phyloP scores from a whole-genome alignment of 2,888 invertebrate species.

The Chrysomela aeneicollis region DNA sequence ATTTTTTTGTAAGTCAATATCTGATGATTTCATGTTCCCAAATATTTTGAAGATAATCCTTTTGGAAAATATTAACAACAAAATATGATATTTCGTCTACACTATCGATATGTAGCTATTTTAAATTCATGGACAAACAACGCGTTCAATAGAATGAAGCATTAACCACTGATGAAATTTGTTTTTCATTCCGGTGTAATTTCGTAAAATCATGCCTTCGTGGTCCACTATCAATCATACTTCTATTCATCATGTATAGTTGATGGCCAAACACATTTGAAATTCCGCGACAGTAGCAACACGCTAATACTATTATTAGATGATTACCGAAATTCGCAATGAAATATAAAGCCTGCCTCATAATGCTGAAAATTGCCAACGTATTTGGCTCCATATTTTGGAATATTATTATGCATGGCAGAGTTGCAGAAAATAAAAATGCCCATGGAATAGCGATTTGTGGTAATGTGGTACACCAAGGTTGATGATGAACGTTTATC shows the following conservation, averaged over 20 bases:
- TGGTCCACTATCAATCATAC: constrained; percentile 14
- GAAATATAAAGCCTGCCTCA: neutral
- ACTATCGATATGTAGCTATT: too few species aligned
- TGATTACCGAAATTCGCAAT: constrained; percentile 16
- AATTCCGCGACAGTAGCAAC: neutral
- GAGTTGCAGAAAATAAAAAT: neutral
- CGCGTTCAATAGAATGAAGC: too few species aligned
- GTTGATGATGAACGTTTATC: neutral
- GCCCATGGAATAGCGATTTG: neutral
- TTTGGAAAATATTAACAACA: too few species aligned
- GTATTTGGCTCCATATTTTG: constrained; percentile 7
- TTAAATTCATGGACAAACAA: too few species aligned
- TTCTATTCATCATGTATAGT: constrained; percentile 16
- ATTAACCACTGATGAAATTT: constrained; percentile 8
- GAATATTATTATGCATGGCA: neutral
- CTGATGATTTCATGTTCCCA: too few species aligned
- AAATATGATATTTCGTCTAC: too few species aligned
- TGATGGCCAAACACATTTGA: neutral
- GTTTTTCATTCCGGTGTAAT: constrained; percentile 5
- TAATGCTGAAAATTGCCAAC: constrained; percentile 3
- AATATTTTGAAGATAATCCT: too few species aligned
- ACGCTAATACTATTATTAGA: constrained; percentile 9
- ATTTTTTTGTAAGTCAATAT: too few species aligned
- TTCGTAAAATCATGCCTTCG: constrained; percentile 4
- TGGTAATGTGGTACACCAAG: neutral